Conservation (phyloP, 2,113 vertebrate species). For the Fukomys damarensis region DNA sequence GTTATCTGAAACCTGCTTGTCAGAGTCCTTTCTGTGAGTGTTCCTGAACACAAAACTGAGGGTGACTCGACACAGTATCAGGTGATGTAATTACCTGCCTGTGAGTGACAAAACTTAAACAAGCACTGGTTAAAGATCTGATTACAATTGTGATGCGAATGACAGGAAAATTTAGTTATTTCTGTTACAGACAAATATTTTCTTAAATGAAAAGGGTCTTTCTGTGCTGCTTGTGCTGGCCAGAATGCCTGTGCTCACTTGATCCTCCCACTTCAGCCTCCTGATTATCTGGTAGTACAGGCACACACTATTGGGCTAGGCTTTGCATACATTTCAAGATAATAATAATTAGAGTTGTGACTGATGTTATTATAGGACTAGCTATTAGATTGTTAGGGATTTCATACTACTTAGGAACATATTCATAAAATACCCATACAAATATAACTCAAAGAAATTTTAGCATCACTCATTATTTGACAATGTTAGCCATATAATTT, state of each 20-base stretch:
- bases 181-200: background rate
- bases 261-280: background rate
- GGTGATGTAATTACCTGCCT: background rate
- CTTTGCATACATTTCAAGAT: background rate
- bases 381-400: background rate
- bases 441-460: background rate
- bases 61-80: background rate
- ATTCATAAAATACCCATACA: background rate
- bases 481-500: background rate
- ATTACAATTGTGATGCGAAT: background rate
- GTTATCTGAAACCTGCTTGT: background rate
- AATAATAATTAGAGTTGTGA: background rate
- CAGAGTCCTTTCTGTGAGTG: background rate
- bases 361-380: background rate
- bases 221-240: background rate
- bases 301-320: background rate
- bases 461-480: background rate
- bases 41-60: background rate
- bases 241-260: background rate
- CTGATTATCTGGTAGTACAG: background rate
- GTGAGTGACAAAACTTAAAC: background rate
- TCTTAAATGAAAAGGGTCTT: background rate
- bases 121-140: background rate
- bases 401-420: background rate
- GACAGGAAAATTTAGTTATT: background rate